phyloP scores from a whole-genome alignment of 2,888 invertebrate genomes.

The Baronia brevicornis region DNA sequence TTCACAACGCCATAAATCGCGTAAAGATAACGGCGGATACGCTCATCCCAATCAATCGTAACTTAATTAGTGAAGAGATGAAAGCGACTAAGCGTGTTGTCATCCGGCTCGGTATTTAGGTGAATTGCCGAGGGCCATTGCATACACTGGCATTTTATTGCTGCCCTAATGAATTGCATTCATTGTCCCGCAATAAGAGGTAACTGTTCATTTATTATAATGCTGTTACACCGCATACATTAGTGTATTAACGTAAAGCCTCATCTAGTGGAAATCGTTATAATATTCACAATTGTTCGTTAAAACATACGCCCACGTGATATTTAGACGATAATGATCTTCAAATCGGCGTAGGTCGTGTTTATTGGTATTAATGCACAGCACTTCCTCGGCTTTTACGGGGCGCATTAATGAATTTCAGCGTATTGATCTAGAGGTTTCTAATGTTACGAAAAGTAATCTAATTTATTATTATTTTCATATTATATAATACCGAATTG shows the following conservation, averaged over 20 bases:
- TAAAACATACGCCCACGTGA: conserved; percentile 52
- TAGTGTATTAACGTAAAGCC: conserved; percentile 33
- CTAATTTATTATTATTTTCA: no score
- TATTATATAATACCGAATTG: no score
- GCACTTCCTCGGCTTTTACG: conserved; percentile 5
- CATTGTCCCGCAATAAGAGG: conserved; percentile 48
- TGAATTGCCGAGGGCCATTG: conserved; percentile 38
- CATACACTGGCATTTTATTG: conserved; percentile 45
- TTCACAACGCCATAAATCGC: conserved; percentile 25
- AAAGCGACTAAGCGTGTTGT: conserved; percentile 38
- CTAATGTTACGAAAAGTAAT: neutral
- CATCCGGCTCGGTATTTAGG: conserved; percentile 37
- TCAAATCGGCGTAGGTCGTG: conserved; percentile 62
- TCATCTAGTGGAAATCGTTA: conserved; percentile 41
- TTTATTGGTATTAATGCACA: conserved; percentile 45
- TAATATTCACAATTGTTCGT: conserved; percentile 59
- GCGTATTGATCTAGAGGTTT: conserved; percentile 2
- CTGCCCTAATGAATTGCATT: conserved; percentile 53
- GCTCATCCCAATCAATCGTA: conserved; percentile 40
- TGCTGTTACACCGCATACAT: conserved; percentile 40
- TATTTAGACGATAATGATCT: conserved; percentile 61
- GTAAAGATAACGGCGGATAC: conserved; percentile 26
- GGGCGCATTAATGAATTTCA: conserved; percentile 1
- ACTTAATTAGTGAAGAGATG: conserved; percentile 50
- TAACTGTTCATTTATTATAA: conserved; percentile 55